phyloP scores from a whole-genome alignment of 1,140 invertebrate genomes.

The Apolygus lucorum region DNA sequence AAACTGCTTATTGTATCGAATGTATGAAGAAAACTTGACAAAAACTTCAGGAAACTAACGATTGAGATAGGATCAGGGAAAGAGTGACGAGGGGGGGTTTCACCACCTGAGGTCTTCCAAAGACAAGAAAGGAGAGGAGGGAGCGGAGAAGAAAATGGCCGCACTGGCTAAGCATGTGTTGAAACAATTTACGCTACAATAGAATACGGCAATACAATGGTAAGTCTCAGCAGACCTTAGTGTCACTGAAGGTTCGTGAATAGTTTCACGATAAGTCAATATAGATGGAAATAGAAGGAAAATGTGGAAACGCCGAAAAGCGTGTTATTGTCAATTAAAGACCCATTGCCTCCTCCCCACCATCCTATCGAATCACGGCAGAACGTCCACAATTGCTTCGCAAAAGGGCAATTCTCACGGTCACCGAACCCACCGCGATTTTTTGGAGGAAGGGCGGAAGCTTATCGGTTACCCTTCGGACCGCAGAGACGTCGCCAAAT shows the following conservation, averaged over 20 bases:
- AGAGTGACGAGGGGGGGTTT: background rate
- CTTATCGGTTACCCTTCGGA: no score
- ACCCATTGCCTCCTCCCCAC: background rate
- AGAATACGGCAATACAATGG: background rate
- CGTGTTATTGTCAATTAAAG: background rate
- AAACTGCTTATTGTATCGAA: background rate
- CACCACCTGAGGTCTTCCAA: background rate
- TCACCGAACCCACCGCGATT: no score
- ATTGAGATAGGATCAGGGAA: background rate
- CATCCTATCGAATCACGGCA: background rate
- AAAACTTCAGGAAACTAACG: background rate
- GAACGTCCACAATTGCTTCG: background rate
- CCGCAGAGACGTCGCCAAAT: no score
- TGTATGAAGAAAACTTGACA: background rate
- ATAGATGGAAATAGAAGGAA: background rate
- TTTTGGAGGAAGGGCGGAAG: no score
- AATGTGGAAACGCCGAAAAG: background rate
- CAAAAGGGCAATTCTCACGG: background rate
- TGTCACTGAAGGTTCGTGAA: background rate
- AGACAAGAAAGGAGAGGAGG: no score
- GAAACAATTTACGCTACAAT: background rate
- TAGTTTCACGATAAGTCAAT: background rate
- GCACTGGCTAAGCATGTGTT: background rate
- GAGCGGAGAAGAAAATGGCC: background rate
- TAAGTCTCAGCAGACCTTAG: background rate